Evolutionary conservation across 2,113 vertebrate species (phyloP), one percentile per base, ranked within the genome.

Genomic region (Chlamydotis undulata): DNA sequence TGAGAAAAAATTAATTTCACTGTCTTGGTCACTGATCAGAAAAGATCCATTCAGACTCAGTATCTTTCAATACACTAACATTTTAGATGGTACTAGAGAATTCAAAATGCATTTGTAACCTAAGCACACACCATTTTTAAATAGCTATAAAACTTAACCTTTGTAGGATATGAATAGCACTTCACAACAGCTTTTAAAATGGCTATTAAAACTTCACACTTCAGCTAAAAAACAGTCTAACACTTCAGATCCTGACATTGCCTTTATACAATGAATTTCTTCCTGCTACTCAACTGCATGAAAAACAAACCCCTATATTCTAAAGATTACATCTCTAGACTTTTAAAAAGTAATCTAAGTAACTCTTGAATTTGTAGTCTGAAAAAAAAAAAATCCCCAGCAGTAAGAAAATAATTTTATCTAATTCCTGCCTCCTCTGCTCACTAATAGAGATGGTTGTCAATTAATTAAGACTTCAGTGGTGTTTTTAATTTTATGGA

Each of bases 121-220:
- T 49, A 78, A 78, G 68, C 65, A 69, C 33, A 78, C 14, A 41
- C 16, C 52, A 73, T 68, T 95, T 91, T 87, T 55, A 60, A 64
- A 93, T 75, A 71, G 83, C 73, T 87, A 28, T 92, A 94, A 92
- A 96, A 89, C 67, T 83, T 96, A 90, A 94, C 90, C 92, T 92
- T 95, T 93, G 57, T 24, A 35, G 65, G 65, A 82, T 73, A 65
- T 41, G 67, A 87, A 69, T 12, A 79, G 35, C 33, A 41, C 81
- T 92, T 82, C 77, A 84, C 70, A 93, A 87, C 39, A 93, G 56
- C 67, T 89, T 96, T 89, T 87, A 59, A 94, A 94, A 91, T 39
- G 33, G 49, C 69, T 73, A 90, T 79, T 92, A 96, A 80, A 93
- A 80, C 55, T 61, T 86, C 82, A 83, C 67, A 83, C n/a, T 83